Base-by-base conservation (phyloP, 2,888 invertebrate species). In the Eupithecia dodoneata region DNA sequence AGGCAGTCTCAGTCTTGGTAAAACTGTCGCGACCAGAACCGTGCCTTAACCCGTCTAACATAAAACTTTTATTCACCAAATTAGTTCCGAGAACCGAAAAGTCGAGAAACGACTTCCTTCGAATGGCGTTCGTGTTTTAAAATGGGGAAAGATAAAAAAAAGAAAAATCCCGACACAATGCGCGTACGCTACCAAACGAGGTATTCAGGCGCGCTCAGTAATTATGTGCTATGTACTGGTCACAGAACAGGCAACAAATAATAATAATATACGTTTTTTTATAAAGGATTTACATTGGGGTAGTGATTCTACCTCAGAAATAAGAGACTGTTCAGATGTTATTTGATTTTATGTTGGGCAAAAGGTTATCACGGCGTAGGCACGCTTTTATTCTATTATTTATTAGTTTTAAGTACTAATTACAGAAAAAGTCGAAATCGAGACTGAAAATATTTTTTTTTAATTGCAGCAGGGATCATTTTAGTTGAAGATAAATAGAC, bases 71-170 rank as follows among this genome's bases (percentile, higher is more conserved):
- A 91, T 91, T 86, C 87, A 88, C 87, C 88, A 91, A 92, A 93
- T 93, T 92, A 91, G 92, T 94, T 93, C 92, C 85, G 81, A 83
- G 92, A 92, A 82, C 91, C 86, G 86, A 80, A 81, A 80, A 81
- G 80, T 82, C 82, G 83, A 82, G 87, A 87, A 91, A 93, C 87
- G 90, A 92, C 94, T 94, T 94, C 94, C 94, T 93, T 85, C 79
- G 76, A 80, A 77, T 63, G 76, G 81, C 74, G 74, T 79, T 80
- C 83, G 83, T 81, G 86, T 88, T 91, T 91, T 89, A 92, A 93
- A 93, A 92, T 90, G 91, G 89, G 87, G 87, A 89, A 90, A 88
- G 87, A 88, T 86, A 88, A 86, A 90, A 89, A 89, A 89, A 89
- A 87, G 85, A 87, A 87, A 88, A 86, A 88, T 86, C 87, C 85